Evolutionary conservation across 2,888 invertebrate genomes (phyloP).

Genomic region (Romanomermis culicivorax): DNA sequence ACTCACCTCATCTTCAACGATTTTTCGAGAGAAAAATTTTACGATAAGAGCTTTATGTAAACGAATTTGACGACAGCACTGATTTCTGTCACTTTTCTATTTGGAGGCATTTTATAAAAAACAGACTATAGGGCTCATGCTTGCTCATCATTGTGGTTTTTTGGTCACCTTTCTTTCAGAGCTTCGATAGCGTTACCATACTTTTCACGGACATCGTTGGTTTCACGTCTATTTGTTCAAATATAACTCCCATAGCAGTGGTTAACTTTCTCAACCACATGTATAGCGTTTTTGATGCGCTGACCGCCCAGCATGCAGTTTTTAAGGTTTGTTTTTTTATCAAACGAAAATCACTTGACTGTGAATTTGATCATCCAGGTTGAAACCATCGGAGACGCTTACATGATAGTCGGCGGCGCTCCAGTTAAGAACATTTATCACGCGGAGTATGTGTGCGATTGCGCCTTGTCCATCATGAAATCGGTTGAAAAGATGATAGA

Average conservation of each 20-base stretch:
- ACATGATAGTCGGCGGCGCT: no score
- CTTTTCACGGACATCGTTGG: slow-evolving; percentile 92
- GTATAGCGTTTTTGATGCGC: slow-evolving; percentile 53
- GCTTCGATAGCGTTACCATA: slow-evolving; percentile 84
- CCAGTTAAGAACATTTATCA: no score
- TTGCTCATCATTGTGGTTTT: no score
- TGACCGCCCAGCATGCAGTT: slow-evolving; percentile 73
- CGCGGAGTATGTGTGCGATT: slow-evolving; percentile 42
- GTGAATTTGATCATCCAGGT: slow-evolving; percentile 39
- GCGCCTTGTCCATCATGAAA: slow-evolving; percentile 16
- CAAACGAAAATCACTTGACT: neutral
- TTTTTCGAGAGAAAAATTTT: no score
- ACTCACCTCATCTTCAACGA: no score
- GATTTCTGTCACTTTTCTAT: no score
- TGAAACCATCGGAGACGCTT: slow-evolving; percentile 91
- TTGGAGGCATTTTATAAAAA: no score
- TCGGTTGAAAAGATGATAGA: slow-evolving; percentile 11
- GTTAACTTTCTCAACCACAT: slow-evolving; percentile 89
- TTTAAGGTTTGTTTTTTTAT: slow-evolving; percentile 76
- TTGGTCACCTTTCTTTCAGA: slow-evolving; percentile 43
- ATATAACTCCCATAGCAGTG: slow-evolving; percentile 88
- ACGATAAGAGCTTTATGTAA: no score
- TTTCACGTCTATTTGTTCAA: slow-evolving; percentile 85
- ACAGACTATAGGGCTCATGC: no score
- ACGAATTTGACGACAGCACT: no score